Evolutionary conservation across 1,140 invertebrate species (phyloP).

Genomic region (Drosophila melanica): DNA sequence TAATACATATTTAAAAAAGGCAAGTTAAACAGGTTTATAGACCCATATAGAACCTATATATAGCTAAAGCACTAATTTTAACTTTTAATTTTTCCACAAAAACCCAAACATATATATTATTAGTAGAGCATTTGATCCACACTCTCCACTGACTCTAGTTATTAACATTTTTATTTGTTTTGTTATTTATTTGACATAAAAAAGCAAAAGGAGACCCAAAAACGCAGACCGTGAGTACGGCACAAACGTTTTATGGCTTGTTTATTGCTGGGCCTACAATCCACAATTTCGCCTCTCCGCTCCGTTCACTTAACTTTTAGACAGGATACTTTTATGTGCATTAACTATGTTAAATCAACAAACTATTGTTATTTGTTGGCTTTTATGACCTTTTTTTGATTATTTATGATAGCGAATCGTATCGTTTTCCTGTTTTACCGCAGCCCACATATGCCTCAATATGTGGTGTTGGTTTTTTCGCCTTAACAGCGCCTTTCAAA

Average conservation of each 20-base stretch:
- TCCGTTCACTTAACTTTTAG: neutral
- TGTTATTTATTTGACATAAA: slow-evolving; percentile 67
- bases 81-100: too few relatives aligned
- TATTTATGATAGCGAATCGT: slow-evolving; percentile 58
- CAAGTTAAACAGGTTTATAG: too few relatives aligned
- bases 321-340: slow-evolving; percentile 53
- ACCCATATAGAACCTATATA: too few relatives aligned
- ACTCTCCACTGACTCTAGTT: slow-evolving; percentile 12
- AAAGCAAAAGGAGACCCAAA: slow-evolving; percentile 35
- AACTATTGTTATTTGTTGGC: slow-evolving; percentile 63
- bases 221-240: slow-evolving; percentile 47
- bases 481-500: slow-evolving; percentile 19
- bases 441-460: slow-evolving; percentile 20
- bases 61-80: too few relatives aligned
- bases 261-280: slow-evolving; percentile 61
- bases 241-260: slow-evolving; percentile 73
- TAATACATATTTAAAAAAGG: too few relatives aligned
- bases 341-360: slow-evolving; percentile 78
- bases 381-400: slow-evolving; percentile 70
- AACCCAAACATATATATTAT: neutral
- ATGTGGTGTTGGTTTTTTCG: neutral
- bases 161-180: slow-evolving; percentile 33
- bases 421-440: slow-evolving; percentile 22
- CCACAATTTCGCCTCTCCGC: neutral
- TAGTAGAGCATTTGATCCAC: slow-evolving; percentile 27